Base-by-base conservation (phyloP, 2,888 invertebrate species). In the Drosophila mettleri region DNA sequence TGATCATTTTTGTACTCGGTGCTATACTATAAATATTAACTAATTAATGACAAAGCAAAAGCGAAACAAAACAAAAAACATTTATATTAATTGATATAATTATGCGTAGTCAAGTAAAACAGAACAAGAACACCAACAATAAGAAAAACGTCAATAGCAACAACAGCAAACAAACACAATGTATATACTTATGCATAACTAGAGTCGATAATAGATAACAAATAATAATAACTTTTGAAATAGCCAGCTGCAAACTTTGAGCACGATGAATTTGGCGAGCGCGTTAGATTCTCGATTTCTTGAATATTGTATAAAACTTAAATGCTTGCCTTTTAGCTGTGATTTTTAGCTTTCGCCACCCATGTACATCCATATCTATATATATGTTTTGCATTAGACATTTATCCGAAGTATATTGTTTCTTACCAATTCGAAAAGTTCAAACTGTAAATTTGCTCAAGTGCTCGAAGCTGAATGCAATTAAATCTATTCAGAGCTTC, bases 1-100 rank as follows among this genome's bases (percentile, higher is more conserved):
- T 80, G 74, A 79, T 86, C 78, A 85, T 89, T 89, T 90, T 91
- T 91, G 86, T 91, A 91, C 90, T 91, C 89, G 91, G 91, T 91
- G 91, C 91, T 91, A 91, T 91, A 91, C 89, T 89, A 91, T 91
- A 91, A 82, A 86, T 84, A 86, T 83, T 65, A 79, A 84, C 81
- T 88, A 86, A 78, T 87, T 84, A 79, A 88, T 68, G 68, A 83
- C 62, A 80, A 84, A 65, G 57, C 59, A 65, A 66, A 70, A 16
- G 55, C 55, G 61, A 61, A 74, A 54, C 29, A 57, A 73, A 49
- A 61, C 29, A 36, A 34, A 36, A 34, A 53, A 45, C 36, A 52
- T n/a, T n/a, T 74, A 78, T 80, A 62, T 65, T 71, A 80, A 83
- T 65, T 74, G 55, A 76, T 67, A 74, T 76, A 53, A 83, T 84